Conservation (phyloP, 2,797 vertebrate species). For the Oryzias sinensis region DNA sequence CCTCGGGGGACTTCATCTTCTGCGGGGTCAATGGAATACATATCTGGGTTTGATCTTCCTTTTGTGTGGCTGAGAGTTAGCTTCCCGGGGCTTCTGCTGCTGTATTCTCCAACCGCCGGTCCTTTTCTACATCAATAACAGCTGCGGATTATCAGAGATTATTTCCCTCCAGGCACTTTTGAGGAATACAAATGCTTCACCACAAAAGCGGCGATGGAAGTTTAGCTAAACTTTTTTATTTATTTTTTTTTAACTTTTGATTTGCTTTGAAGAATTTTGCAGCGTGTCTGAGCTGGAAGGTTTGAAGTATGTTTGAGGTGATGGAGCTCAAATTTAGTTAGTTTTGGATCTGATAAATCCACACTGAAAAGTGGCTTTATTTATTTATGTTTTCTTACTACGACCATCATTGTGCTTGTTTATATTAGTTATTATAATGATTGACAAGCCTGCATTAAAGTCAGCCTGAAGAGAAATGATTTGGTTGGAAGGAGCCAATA, state of each 20-base stretch:
- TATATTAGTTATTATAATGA: slow-evolving; percentile 45
- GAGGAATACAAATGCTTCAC: slow-evolving; percentile 2
- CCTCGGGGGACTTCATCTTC: slow-evolving; percentile 56
- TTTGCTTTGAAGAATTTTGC: slow-evolving; percentile 27
- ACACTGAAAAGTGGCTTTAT: slow-evolving; percentile 16
- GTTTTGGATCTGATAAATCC: slow-evolving; percentile 19
- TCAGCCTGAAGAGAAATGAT: slow-evolving; percentile 28
- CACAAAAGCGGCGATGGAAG: slow-evolving; percentile 16
- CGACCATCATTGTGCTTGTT: slow-evolving; percentile 37
- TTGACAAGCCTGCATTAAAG: slow-evolving; percentile 51
- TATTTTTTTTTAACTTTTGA: slow-evolving; percentile 17
- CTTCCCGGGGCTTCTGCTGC: slow-evolving; percentile 26
- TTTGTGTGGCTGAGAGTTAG: slow-evolving; percentile 55
- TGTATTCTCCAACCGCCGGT: slow-evolving; percentile 10
- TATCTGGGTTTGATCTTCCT: slow-evolving; percentile 42
- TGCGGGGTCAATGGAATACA: slow-evolving; percentile 48
- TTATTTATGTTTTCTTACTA: neutral
- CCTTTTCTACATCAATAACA: slow-evolving; percentile 26
- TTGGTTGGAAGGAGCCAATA: slow-evolving; percentile 37
- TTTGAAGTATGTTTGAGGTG: slow-evolving; percentile 1
- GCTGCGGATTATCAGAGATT: slow-evolving; percentile 42
- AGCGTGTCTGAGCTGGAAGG: slow-evolving; percentile 17
- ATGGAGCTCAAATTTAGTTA: slow-evolving; percentile 34
- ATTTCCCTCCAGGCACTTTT: slow-evolving; percentile 24
- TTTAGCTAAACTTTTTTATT: slow-evolving; percentile 19